Base-by-base conservation (phyloP, 2,113 vertebrate species). In the Ptyas mucosa region DNA sequence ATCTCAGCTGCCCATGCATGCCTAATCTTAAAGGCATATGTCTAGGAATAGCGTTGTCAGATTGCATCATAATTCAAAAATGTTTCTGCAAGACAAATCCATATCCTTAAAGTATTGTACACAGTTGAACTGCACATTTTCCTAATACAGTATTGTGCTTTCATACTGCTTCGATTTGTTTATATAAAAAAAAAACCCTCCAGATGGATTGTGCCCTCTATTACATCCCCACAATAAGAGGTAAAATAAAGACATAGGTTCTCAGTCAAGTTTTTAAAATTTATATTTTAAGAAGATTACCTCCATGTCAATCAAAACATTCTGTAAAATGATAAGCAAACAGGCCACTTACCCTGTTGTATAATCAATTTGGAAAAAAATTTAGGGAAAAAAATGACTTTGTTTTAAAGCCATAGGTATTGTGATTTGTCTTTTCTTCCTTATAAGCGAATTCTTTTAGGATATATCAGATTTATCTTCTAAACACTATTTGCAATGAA, bases 361-460 rank as follows among this genome's bases (percentile, higher is more conserved):
- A 89, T 46, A 34, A 1, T 1, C 51, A 0, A 90, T 91, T 23
- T 39, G 39, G 90, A 52, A 92, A 43, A 43, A 43, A 43, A 43
- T 93, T 5, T 91, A 29, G 21, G 10, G 51, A 10, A 52, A 87
- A 87, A 87, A 87, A 91, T 57, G 29, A 85, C 26, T 18, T 39
- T 57, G 43, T 18, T 34, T 81, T 29, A 81, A 18, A n/a, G 34
- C 64, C 53, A 43, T 9, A 11, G 20, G 11, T 4, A 24, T 39
- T 39, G 9, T 23, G 23, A 39, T 11, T 53, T 39, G 15, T 5
- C 15, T 53, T 90, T 95, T 57, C 94, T 94, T 93, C 91, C 94
- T 95, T 95, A 69, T n/a, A 24, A 91, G 8, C 29, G 8, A 90
- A 52, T 81, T 29, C 8, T 14, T 61, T 39, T 61, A 87, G 43